A percentile compares a stretch with the other conserved stretches of the same genome.
Evolutionary conservation across 2,797 vertebrate species (phyloP).

Genomic region (Eurystomus glaucurus): DNA sequence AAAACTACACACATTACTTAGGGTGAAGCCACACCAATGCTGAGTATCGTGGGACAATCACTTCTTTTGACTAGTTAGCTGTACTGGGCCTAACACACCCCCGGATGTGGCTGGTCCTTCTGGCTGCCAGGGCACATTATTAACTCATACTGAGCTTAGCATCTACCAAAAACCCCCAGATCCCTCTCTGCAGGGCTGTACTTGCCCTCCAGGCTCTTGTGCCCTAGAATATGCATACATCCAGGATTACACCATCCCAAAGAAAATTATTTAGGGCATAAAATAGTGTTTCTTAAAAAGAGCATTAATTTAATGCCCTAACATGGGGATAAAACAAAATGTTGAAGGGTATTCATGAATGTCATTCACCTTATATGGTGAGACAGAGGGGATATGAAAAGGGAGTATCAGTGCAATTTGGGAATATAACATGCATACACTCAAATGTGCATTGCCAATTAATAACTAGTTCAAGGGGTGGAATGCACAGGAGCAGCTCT

Average conservation of each 20-base stretch:
- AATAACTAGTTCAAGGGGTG: background rate
- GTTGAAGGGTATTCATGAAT: background rate
- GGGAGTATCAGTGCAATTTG: background rate
- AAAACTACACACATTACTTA: background rate
- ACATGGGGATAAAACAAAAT: background rate
- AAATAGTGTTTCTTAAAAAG: background rate
- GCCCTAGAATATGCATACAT: background rate
- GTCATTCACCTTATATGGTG: background rate
- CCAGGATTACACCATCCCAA: background rate
- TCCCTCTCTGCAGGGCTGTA: background rate
- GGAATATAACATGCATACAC: background rate
- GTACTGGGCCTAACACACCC: background rate
- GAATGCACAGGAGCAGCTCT: background rate
- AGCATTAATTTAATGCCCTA: background rate
- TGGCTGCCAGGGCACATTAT: background rate
- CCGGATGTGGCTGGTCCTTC: background rate
- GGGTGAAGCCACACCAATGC: background rate
- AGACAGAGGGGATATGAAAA: background rate
- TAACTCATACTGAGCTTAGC: background rate
- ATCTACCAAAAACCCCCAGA: background rate
- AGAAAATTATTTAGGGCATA: background rate
- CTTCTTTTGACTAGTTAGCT: background rate
- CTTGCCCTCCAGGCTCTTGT: background rate
- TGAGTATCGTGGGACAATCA: background rate
- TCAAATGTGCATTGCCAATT: background rate